Base-by-base conservation (phyloP, 2,888 invertebrate species). In the Linnaemya tessellans region DNA sequence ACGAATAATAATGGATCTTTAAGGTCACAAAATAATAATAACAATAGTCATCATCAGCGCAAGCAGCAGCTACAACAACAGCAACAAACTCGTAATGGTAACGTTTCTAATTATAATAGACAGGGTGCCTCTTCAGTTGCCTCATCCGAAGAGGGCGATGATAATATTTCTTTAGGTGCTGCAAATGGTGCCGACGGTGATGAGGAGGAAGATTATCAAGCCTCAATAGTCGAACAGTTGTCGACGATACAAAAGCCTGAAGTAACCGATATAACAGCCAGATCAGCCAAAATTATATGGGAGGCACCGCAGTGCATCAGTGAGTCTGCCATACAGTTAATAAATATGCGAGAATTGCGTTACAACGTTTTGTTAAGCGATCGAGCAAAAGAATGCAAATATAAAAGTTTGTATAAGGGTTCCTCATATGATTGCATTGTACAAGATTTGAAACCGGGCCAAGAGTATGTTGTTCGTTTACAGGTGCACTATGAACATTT, bases 231-330 rank as follows among this genome's bases (percentile, higher is more conserved):
- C 60, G 96, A 96, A 90, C 94, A 96, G 91, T 93, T 96, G 88
- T 96, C 96, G 38, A 95, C 95, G 88, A 95, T 96, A 89, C 95
- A 96, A 91, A 95, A 95, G 89, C 96, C 96, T 77, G 95, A 95
- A 94, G 96, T 96, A 90, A 95, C 96, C 89, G 97, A 97, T 90
- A 94, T 97, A 89, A 96, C 95, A 89, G 95, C 97, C 84, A 95
- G 97, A 88, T 96, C 96, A 93, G 97, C 97, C 90, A 95, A 97
- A 92, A 95, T 97, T 89, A 95, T 96, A 90, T 97, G 97, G 96
- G 95, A 95, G 89, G 95, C 96, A 51, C 95, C 95, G n/a, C 87
- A 88, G 8, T 75, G 83, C 41, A 82, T 85, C 22, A 85, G 83
- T 65, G 89, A 90, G 22, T 89, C 90, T 30, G 91, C 92, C 51